phyloP scores from a whole-genome alignment of 2,888 invertebrate species.

The Nycteola revayana region DNA sequence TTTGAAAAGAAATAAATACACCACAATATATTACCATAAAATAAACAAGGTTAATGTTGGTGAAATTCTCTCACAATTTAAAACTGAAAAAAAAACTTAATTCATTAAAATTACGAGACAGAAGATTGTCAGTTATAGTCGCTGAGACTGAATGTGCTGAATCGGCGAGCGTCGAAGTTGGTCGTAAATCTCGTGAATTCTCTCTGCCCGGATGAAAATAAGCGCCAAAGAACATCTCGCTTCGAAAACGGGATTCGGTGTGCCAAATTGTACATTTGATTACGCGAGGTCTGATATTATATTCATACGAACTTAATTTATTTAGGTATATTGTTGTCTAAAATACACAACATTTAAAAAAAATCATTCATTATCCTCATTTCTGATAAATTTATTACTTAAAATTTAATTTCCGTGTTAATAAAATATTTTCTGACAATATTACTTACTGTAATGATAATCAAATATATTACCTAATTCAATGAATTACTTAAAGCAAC shows the following conservation, averaged over 20 bases:
- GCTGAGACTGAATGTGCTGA: conserved; percentile 69
- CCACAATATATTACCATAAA: neutral
- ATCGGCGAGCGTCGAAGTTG: conserved; percentile 65
- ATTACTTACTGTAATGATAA: too few relatives aligned
- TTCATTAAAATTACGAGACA: conserved; percentile 68
- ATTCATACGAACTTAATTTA: too few relatives aligned
- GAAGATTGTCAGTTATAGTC: conserved; percentile 70
- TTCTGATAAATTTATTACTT: too few relatives aligned
- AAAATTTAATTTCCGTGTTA: too few relatives aligned
- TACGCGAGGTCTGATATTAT: neutral
- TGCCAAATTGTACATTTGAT: conserved; percentile 8
- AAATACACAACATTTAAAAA: too few relatives aligned
- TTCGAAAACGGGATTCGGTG: conserved; percentile 21
- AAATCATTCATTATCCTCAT: too few relatives aligned
- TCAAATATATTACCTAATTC: too few relatives aligned
- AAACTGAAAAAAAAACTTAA: conserved; percentile 53
- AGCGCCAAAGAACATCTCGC: conserved; percentile 35
- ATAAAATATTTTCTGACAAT: too few relatives aligned
- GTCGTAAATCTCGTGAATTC: conserved; percentile 71
- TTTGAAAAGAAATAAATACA: too few relatives aligned
- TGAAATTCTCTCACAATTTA: conserved; percentile 21
- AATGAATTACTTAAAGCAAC: too few relatives aligned
- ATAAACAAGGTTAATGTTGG: too few relatives aligned
- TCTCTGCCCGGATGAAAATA: conserved; percentile 63
- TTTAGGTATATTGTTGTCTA: too few relatives aligned